phyloP scores from a whole-genome alignment of 2,888 invertebrate genomes.

The Lapara coniferarum region DNA sequence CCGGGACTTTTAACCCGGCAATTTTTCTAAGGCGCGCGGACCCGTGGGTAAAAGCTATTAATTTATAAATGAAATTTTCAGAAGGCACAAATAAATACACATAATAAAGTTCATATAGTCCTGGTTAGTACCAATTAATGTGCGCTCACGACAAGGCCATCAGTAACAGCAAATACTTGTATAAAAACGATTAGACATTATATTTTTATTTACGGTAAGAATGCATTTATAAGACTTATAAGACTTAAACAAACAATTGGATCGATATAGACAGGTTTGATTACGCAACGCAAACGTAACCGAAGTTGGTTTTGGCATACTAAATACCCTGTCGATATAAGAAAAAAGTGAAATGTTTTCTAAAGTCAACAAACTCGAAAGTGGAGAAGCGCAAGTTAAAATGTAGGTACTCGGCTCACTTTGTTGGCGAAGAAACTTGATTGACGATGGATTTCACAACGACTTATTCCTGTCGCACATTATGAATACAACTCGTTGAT shows the following conservation, averaged over 20 bases:
- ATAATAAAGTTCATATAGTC: too few species aligned
- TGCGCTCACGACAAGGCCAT: neutral
- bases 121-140: too few species aligned
- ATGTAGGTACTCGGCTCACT: conserved; percentile 44
- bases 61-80: too few species aligned
- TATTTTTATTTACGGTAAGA: neutral
- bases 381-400: conserved; percentile 53
- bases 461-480: conserved; percentile 42
- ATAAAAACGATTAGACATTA: neutral
- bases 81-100: too few species aligned
- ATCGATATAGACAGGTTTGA: conserved; percentile 44
- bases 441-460: conserved; percentile 53
- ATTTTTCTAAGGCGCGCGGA: too few species aligned
- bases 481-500: conserved; percentile 38
- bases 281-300: conserved; percentile 53
- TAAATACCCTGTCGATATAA: conserved; percentile 45
- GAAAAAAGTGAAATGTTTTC: conserved; percentile 62
- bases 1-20: too few species aligned
- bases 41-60: too few species aligned
- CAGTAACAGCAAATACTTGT: neutral
- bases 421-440: conserved; percentile 51
- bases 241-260: conserved; percentile 35
- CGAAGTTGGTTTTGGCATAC: conserved; percentile 49
- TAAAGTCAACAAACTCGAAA: conserved; percentile 60
- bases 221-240: neutral